Evolutionary conservation across 2,888 invertebrate genomes (phyloP).

Genomic region (Spilarctia lutea): DNA sequence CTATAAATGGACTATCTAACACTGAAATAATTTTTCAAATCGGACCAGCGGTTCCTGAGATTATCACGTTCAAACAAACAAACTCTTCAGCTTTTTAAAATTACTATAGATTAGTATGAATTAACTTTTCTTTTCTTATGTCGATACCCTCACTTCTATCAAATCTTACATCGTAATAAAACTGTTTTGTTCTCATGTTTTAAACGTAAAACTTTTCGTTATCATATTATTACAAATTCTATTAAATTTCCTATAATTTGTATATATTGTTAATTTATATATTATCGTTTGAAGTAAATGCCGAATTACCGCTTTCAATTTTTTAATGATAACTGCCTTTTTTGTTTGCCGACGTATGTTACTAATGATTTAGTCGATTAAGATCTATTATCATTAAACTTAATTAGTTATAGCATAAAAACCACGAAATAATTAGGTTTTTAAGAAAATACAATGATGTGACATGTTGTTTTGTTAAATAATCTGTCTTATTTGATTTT

Average conservation of each 20-base stretch:
- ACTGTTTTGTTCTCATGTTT: not conserved
- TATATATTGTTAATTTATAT: not conserved
- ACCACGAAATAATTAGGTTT: constrained; percentile 24
- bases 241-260: not conserved
- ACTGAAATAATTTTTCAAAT: too few relatives aligned
- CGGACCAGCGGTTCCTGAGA: too few relatives aligned
- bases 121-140: too few relatives aligned
- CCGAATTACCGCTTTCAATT: constrained; percentile 24
- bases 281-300: not conserved
- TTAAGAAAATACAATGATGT: constrained; percentile 15
- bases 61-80: too few relatives aligned
- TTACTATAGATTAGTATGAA: too few relatives aligned
- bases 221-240: not conserved
- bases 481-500: not conserved
- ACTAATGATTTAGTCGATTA: constrained; percentile 38
- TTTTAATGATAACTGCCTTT: constrained; percentile 40
- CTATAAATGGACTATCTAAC: too few relatives aligned
- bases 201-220: not conserved
- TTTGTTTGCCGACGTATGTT: constrained; percentile 31
- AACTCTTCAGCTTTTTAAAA: too few relatives aligned
- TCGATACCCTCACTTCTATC: too few relatives aligned
- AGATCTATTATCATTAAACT: constrained; percentile 39
- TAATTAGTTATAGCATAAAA: constrained; percentile 34
- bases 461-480: not conserved
- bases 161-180: too few relatives aligned